A percentile compares a stretch with the other conserved stretches of the same genome.
Evolutionary conservation across 2,797 vertebrate genomes (phyloP).

Genomic region (Scomberomorus guttatus): DNA sequence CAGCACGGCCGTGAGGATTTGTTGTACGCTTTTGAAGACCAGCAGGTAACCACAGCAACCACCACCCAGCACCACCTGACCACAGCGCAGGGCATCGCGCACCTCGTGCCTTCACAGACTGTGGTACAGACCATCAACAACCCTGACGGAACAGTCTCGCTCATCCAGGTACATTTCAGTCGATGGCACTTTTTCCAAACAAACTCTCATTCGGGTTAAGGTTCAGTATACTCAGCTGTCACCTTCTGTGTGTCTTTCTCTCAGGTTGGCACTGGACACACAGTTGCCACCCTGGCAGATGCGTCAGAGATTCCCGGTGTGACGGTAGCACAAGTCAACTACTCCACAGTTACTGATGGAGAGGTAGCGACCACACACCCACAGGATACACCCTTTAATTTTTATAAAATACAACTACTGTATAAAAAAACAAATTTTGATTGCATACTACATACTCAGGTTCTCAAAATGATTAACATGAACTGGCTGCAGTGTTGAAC

Average conservation of each 20-base stretch:
- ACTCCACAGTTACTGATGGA: slow-evolving; percentile 94
- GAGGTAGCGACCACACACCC: slow-evolving; percentile 85
- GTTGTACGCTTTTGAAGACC: slow-evolving; percentile 97
- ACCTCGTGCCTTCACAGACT: slow-evolving; percentile 96
- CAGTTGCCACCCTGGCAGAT: slow-evolving; percentile 96
- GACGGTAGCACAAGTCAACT: slow-evolving; percentile 97
- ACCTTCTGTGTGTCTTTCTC: neutral
- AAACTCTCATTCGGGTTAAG: fast-evolving
- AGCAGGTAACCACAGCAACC: slow-evolving; percentile 84
- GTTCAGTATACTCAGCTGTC: neutral
- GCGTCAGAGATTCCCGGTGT: slow-evolving; percentile 96
- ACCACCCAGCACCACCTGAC: slow-evolving; percentile 86
- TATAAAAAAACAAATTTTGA: neutral
- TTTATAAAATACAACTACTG: neutral
- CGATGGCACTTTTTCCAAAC: neutral
- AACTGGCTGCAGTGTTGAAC: neutral
- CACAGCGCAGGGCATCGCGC: slow-evolving; percentile 93
- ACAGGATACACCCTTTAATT: neutral
- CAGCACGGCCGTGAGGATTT: slow-evolving; percentile 97
- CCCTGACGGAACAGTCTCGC: slow-evolving; percentile 97
- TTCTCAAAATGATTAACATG: no score
- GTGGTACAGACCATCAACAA: slow-evolving; percentile 99
- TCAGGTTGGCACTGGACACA: slow-evolving; percentile 97
- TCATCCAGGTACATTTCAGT: slow-evolving; percentile 91
- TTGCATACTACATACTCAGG: neutral